A percentile compares a stretch with the other conserved stretches of the same genome.
phyloP scores from a whole-genome alignment of 1,140 invertebrate genomes.

The Bombus affinis region DNA sequence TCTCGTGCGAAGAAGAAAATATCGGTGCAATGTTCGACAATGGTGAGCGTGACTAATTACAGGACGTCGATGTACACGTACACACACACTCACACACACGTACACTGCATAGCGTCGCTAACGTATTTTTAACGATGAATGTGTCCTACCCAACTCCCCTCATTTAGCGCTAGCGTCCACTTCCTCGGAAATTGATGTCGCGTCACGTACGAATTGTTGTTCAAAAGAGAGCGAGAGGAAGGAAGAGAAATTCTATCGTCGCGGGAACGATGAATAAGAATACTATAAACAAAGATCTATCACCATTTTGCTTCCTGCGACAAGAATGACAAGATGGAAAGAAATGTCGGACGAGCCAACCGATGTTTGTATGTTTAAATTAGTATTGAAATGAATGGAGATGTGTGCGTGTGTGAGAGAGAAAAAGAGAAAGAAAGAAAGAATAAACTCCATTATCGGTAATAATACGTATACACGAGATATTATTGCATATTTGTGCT shows the following conservation, averaged over 20 bases:
- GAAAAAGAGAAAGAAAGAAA: too few species aligned
- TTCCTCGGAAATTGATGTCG: conserved; percentile 49
- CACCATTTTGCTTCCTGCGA: neutral
- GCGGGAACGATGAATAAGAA: conserved; percentile 5
- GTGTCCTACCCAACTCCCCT: conserved; percentile 59
- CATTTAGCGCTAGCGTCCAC: conserved; percentile 51
- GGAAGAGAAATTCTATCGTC: neutral
- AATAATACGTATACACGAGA: conserved; percentile 68
- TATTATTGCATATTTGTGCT: conserved; percentile 74
- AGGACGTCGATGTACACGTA: conserved; percentile 38
- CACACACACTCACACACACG: neutral
- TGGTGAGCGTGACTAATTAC: conserved; percentile 51
- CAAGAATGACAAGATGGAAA: neutral
- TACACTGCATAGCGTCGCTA: conserved; percentile 60
- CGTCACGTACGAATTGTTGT: conserved; percentile 18
- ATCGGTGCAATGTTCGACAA: conserved; percentile 43
- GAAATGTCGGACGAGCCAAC: conserved; percentile 13
- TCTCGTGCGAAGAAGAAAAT: conserved; percentile 57
- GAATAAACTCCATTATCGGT: conserved; percentile 50
- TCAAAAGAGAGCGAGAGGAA: neutral
- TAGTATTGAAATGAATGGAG: conserved; percentile 9
- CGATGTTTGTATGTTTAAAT: conserved; percentile 33
- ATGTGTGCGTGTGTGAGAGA: neutral
- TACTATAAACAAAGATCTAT: conserved; percentile 8
- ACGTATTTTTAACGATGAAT: conserved; percentile 74